Evolutionary conservation across 2,888 invertebrate genomes (phyloP), one percentile per base, ranked within the genome.

Genomic region (Beris chalybata): DNA sequence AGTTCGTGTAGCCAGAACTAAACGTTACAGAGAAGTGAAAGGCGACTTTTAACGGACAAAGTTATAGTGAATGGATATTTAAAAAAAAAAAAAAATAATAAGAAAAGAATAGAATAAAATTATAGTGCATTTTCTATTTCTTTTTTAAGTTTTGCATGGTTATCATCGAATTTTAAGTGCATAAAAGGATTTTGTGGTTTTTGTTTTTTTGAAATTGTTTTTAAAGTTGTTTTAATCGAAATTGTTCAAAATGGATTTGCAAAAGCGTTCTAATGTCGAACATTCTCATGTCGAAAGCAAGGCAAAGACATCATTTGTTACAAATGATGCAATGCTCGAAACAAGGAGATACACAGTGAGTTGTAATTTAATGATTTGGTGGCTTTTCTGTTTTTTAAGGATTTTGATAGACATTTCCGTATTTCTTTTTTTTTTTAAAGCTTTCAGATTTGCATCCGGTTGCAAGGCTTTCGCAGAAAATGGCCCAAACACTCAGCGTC

Each of bases 371-470:
- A 53, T 4, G 29, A 52, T 7, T 52, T 15, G 4, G 29, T 29
- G 15, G 15, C 15, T 6, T 52, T 52, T 22, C 29, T 15, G 22
- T 5, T 15, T 29, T 61, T 47, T 11, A 31, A 61, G 50, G 50
- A 50, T 29, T 44, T 9, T 61, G 52, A 38, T 38, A 61, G 15
- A 13, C 32, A 50, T 7, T 43, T 29, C 3, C 12, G 31, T 22
- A 50, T 61, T 58, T 5, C 29, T 58, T 45, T 58, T 31, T 45
- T 58, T 31, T 58, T 30, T 47, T 29, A 22, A 11, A 80, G 80
- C 74, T 80, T 15, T 79, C 80, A 72, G 78, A 80, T 71, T 72
- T 79, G 65, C 77, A 79, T 72, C 79, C 80, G 55, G 77, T 79
- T 68, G 72, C 78, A 55, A 76, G 79, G 70, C 74, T 79, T 61